These are phyloP conservation scores for Nixonia krombeini DNA, from an alignment of 1,140 invertebrate species.

Conservation along the genomic window DNA sequence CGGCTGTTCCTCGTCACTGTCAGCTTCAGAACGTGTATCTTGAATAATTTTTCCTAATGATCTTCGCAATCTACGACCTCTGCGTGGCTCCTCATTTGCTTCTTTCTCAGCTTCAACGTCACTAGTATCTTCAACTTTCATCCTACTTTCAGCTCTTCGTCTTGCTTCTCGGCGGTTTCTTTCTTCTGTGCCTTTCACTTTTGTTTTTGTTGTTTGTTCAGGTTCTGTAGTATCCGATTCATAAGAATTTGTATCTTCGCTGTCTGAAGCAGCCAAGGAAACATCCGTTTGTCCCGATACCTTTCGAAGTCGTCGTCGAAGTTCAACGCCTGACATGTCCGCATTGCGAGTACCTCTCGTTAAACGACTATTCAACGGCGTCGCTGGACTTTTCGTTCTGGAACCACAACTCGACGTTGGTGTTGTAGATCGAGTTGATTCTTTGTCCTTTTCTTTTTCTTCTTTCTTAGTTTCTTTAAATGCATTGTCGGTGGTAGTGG, in stretches of 20 bases:
- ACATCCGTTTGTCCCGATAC: slow-evolving; percentile 67
- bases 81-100: slow-evolving; percentile 58
- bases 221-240: slow-evolving; percentile 63
- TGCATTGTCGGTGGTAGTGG: no score
- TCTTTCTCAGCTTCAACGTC: slow-evolving; percentile 67
- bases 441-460: slow-evolving; percentile 57
- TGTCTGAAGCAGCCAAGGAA: slow-evolving; percentile 63
- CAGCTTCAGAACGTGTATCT: slow-evolving; percentile 61
- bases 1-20: slow-evolving; percentile 67
- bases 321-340: slow-evolving; percentile 56
- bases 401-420: slow-evolving; percentile 76
- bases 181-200: slow-evolving; percentile 56
- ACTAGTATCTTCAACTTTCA: slow-evolving; percentile 67
- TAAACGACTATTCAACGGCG: slow-evolving; percentile 66
- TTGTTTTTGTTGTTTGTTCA: slow-evolving; percentile 57
- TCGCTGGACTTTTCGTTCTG: slow-evolving; percentile 78
- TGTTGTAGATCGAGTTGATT: slow-evolving; percentile 74
- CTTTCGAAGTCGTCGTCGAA: slow-evolving; percentile 64
- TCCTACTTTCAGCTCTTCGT: slow-evolving; percentile 64
- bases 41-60: slow-evolving; percentile 56
- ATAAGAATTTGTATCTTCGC: slow-evolving; percentile 67
- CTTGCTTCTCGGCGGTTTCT: slow-evolving; percentile 62
- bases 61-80: slow-evolving; percentile 57
- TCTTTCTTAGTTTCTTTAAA: no score
- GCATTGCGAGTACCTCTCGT: slow-evolving; percentile 55